Evolutionary conservation across 2,888 invertebrate species (phyloP), one percentile per base, ranked within the genome.

Genomic region (Phragmatobia fuliginosa): DNA sequence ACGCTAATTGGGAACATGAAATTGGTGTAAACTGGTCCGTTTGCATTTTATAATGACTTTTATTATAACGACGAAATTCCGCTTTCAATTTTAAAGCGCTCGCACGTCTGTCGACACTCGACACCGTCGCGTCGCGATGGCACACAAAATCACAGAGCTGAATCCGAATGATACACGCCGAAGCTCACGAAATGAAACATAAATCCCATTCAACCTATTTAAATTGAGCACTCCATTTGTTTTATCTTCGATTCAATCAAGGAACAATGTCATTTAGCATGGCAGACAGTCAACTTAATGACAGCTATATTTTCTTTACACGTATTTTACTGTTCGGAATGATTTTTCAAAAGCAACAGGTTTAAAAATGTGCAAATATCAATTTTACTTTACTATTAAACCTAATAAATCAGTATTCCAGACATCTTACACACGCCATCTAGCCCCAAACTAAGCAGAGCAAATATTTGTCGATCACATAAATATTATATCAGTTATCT

Each of bases 161-260:
- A 77, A 80, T 87, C 81, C 83, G 71, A 77, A 79, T 83, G 84
- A 87, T 87, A 88, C 87, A 85, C 83, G 82, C 82, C 77, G 86
- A 85, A 88, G 87, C 90, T 88, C 89, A 87, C 88, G 86, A 89
- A 93, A 92, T 92, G 89, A 91, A 92, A 93, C 90, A 92, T 89
- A 92, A 93, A 94, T 94, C 92, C 90, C 88, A 88, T 92, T 92
- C 92, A 92, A 93, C 94, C 91, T 93, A 91, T 93, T 93, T 92
- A 93, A 94, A 94, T 92, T 92, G 92, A 91, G 86, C 89, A 89
- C 89, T 91, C 91, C 90, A 92, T 94, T 93, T 92, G 93, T 93
- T 94, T 92, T 92, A 92, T 92, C 91, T 91, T 83, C 86, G 85
- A 90, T 90, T 89, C 92, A 91, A 93, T 87, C 91, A 89, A 88